Conservation (phyloP, 2,888 invertebrate species). For the Caenorhabditis wallacei region DNA sequence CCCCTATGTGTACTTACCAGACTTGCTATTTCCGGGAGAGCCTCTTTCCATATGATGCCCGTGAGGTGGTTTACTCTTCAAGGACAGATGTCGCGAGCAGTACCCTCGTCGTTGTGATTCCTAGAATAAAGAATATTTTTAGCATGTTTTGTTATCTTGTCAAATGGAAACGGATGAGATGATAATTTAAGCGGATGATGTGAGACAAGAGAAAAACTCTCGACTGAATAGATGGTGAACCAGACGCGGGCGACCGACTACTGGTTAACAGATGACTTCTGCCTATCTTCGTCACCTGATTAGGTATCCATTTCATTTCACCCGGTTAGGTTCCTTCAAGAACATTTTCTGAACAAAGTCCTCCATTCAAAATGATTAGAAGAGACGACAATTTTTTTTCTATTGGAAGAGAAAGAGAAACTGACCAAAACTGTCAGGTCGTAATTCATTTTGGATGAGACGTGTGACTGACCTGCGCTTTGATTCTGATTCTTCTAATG, state of each 20-base stretch:
- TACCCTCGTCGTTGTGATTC: slow-evolving; percentile 97
- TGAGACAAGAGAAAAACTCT: slow-evolving; percentile 9
- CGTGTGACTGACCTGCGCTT: slow-evolving; percentile 49
- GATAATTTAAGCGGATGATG: slow-evolving; percentile 23
- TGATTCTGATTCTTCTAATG: slow-evolving; percentile 25
- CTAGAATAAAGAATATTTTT: slow-evolving; percentile 56
- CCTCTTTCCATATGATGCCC: slow-evolving; percentile 65
- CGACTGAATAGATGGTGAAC: slow-evolving; percentile 23
- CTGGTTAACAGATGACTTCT: slow-evolving; percentile 45
- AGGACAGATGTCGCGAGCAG: slow-evolving; percentile 96
- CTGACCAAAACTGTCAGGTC: slow-evolving; percentile 52
- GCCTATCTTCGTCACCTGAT: slow-evolving; percentile 48
- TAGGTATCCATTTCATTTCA: slow-evolving; percentile 58
- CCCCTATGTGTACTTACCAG: slow-evolving; percentile 64
- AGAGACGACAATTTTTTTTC: background rate
- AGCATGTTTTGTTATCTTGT: background rate
- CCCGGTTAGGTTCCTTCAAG: slow-evolving; percentile 22
- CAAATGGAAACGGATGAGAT: background rate
- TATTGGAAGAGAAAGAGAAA: slow-evolving; percentile 7
- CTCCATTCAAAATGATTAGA: slow-evolving; percentile 36
- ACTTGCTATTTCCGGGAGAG: slow-evolving; percentile 66
- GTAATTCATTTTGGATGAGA: slow-evolving; percentile 38
- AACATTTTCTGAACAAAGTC: slow-evolving; percentile 11
- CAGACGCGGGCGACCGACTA: slow-evolving; percentile 22
- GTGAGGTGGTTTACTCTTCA: slow-evolving; percentile 86